Evolutionary conservation across 1,140 invertebrate genomes (phyloP), one percentile per base, ranked within the genome.

Genomic region (Diorhabda sublineata): DNA sequence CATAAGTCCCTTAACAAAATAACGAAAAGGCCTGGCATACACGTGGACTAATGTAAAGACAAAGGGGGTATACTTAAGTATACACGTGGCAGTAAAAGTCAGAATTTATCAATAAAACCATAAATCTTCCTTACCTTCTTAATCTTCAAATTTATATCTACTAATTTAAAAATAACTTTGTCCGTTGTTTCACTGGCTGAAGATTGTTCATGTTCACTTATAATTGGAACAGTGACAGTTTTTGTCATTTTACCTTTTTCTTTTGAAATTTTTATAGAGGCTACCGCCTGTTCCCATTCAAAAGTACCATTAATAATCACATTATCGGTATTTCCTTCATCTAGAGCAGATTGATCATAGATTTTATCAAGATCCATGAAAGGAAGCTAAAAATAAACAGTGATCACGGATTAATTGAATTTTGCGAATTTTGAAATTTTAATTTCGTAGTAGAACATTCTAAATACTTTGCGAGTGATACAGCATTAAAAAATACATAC

Each of bases 291-390:
- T 0, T 78, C 78, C 82, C 83, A 84, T 69, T 76, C 73, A 74
- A 85, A 85, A 52, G 73, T 73, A 5, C 76, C 83, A 66, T 82
- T 69, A 52, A 74, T 71, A 3, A 84, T 73, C 0, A 79, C 66
- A 26, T 84, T 65, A 41, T 79, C 76, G 9, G 64, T 63, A 45
- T 78, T 71, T 3, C 72, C 59, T 47, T 75, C 64, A 3, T 75
- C 71, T 11, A 74, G 43, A 4, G 74, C 9, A 3, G 61, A 47
- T 7, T 69, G n/a, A 45, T 73, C 71, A 71, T 85, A 85, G 69
- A 82, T 84, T 58, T 75, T 76, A 7, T 78, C 70, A 4, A 84
- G 75, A 73, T 90, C 85, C 74, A 90, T 82, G 74, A 92, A 89
- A 71, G 86, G 83, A 42, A 92, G 77, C 86, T 89, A 72, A 70